Evolutionary conservation across 2,113 vertebrate species (phyloP).

Genomic region (Propithecus coquereli): DNA sequence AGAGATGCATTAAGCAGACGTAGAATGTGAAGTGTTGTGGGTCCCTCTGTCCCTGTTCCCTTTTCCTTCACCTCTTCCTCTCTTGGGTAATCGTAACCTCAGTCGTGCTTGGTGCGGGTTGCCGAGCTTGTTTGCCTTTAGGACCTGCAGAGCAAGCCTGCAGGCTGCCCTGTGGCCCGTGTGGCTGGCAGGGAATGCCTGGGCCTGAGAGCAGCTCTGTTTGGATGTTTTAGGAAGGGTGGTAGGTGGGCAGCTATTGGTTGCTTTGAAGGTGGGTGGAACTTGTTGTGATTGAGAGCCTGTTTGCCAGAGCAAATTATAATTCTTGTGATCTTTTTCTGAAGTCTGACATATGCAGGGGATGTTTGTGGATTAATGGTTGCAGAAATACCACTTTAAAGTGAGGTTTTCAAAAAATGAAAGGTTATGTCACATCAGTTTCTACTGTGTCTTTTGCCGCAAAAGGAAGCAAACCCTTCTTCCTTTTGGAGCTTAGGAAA

Average conservation of each 20-base stretch:
- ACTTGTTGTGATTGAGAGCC: conserved; percentile 81
- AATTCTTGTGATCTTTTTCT: conserved; percentile 21
- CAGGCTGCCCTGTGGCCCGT: not conserved
- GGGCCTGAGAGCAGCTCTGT: conserved; percentile 74
- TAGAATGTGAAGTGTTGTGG: not conserved
- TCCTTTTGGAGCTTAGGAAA: conserved; percentile 1
- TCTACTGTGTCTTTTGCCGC: not conserved
- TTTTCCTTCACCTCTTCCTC: not conserved
- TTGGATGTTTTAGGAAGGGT: conserved; percentile 85
- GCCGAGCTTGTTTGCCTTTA: not conserved
- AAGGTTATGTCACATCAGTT: rapidly evolving
- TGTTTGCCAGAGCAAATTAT: conserved; percentile 64
- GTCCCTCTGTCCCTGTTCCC: not conserved
- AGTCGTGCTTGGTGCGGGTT: not conserved
- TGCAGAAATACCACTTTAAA: not conserved
- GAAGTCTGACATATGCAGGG: not conserved
- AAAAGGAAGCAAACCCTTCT: not conserved
- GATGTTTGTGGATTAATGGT: not conserved
- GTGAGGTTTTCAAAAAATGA: not conserved
- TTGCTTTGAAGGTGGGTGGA: conserved; percentile 86
- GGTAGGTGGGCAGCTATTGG: conserved; percentile 83
- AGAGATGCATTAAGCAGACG: conserved; percentile 44
- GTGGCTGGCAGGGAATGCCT: conserved; percentile 55
- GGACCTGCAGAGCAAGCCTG: conserved; percentile 48
- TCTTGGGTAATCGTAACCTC: not conserved